phyloP scores from a whole-genome alignment of 2,888 invertebrate species.

The Epinotia brunnichana region DNA sequence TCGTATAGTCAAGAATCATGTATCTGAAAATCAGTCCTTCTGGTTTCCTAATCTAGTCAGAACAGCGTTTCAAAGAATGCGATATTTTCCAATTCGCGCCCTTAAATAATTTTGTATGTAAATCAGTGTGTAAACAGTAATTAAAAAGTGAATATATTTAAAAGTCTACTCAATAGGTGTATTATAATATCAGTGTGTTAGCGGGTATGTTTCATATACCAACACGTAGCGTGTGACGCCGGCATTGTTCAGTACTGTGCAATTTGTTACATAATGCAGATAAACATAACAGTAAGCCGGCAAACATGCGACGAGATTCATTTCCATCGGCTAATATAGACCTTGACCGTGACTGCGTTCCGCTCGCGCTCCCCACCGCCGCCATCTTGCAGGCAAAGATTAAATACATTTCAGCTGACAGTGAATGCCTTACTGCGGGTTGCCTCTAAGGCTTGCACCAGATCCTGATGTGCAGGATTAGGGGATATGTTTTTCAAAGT shows the following conservation, averaged over 20 bases:
- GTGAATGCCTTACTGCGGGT: neutral
- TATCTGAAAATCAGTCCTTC: too few relatives aligned
- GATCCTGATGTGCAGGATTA: too few relatives aligned
- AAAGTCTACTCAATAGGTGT: neutral
- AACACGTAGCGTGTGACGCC: slow-evolving; percentile 12
- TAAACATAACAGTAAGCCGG: slow-evolving; percentile 55
- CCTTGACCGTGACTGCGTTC: slow-evolving; percentile 78
- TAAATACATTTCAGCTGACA: slow-evolving; percentile 28
- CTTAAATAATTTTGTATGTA: neutral
- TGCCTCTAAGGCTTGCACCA: slow-evolving; percentile 3
- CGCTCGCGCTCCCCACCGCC: slow-evolving; percentile 59
- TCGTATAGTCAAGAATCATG: too few relatives aligned
- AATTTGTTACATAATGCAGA: slow-evolving; percentile 47
- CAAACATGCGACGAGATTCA: slow-evolving; percentile 57
- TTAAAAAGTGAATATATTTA: neutral
- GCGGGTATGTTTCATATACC: neutral
- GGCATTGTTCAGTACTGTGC: slow-evolving; percentile 39
- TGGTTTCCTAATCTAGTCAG: too few relatives aligned
- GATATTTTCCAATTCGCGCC: too few relatives aligned
- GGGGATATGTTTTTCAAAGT: too few relatives aligned
- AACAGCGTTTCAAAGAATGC: too few relatives aligned
- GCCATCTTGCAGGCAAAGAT: slow-evolving; percentile 47
- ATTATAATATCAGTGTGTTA: neutral
- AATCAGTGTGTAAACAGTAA: neutral
- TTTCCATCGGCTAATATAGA: slow-evolving; percentile 66